Evolutionary conservation across 2,113 vertebrate genomes (phyloP).

Genomic region (Cyanoramphus novaezelandiae): DNA sequence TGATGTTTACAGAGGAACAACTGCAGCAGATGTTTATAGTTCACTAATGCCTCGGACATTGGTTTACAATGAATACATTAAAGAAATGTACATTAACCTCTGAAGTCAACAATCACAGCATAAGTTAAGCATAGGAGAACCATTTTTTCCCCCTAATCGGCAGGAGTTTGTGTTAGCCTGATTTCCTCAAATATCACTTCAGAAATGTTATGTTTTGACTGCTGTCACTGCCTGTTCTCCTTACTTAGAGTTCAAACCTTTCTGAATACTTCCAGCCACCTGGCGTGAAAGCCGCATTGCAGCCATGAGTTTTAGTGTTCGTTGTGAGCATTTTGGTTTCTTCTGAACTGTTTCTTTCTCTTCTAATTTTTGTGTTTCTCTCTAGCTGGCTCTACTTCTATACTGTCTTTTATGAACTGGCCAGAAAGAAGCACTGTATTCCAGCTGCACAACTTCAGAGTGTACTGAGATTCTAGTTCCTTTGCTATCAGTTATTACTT

Average conservation of each 20-base stretch:
- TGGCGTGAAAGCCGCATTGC: neutral
- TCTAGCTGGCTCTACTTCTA: neutral
- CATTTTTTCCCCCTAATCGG: neutral
- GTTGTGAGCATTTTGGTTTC: neutral
- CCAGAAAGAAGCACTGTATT: neutral
- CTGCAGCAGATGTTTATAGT: slow-evolving; percentile 2
- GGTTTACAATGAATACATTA: neutral
- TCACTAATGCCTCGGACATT: neutral
- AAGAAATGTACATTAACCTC: slow-evolving; percentile 4
- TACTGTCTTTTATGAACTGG: neutral
- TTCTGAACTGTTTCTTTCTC: neutral
- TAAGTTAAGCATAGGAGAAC: neutral
- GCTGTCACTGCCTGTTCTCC: neutral
- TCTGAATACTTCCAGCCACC: neutral
- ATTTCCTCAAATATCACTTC: neutral
- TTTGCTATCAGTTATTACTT: neutral
- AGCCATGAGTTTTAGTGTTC: neutral
- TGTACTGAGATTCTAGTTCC: neutral
- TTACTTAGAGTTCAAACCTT: neutral
- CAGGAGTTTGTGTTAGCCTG: neutral
- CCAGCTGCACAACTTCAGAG: neutral
- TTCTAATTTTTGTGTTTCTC: neutral
- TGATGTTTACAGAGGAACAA: slow-evolving; percentile 16
- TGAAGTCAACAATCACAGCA: neutral
- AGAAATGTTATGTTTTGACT: neutral